phyloP scores from a whole-genome alignment of 2,888 invertebrate genomes.

The Camponotus fellah region DNA sequence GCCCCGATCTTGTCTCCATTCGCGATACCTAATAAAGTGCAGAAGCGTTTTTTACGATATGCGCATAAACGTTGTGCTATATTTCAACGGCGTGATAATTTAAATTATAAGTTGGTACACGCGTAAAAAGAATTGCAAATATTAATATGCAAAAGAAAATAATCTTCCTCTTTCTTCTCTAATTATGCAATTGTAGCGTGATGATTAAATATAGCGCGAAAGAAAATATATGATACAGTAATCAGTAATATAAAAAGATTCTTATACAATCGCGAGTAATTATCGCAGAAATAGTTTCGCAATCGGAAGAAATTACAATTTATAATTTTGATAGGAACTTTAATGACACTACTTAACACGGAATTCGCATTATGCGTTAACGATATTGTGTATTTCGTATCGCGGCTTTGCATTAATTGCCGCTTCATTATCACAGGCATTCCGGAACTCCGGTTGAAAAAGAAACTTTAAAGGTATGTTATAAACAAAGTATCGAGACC shows the following conservation, averaged over 20 bases:
- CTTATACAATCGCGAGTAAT: neutral
- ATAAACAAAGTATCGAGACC: conserved; percentile 4
- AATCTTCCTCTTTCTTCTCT: neutral
- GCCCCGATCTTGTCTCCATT: conserved; percentile 32
- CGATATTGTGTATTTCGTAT: conserved; percentile 15
- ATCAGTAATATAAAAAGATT: neutral
- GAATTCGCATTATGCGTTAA: conserved; percentile 16
- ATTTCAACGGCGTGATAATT: conserved; percentile 14
- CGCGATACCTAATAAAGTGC: conserved; percentile 25
- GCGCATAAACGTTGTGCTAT: conserved; percentile 5
- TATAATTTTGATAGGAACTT: conserved; percentile 6
- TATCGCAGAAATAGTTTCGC: neutral
- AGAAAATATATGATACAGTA: neutral
- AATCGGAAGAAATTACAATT: conserved; percentile 33
- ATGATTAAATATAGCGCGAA: neutral
- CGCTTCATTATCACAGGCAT: neutral
- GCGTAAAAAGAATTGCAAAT: neutral
- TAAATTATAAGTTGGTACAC: conserved; percentile 22
- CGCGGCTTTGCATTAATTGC: conserved; percentile 27
- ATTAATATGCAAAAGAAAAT: neutral
- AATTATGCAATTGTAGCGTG: neutral
- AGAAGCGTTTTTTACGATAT: neutral
- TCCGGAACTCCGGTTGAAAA: neutral
- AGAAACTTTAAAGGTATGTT: conserved; percentile 29
- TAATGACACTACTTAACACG: conserved; percentile 15